Base-by-base conservation (phyloP, 2,797 vertebrate species). In the Podarcis siculus region DNA sequence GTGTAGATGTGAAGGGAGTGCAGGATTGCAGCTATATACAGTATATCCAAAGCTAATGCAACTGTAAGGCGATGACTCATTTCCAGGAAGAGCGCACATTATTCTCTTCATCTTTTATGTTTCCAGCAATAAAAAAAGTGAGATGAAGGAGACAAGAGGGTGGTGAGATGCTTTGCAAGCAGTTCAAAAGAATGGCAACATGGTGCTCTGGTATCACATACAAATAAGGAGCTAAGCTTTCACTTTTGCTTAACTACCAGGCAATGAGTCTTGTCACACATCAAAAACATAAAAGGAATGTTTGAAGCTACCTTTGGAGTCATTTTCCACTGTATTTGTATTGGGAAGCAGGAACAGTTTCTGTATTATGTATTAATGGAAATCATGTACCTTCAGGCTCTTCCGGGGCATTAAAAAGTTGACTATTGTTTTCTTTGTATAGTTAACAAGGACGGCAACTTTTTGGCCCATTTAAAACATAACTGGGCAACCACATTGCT, bases 101-200 rank as follows among this genome's bases (percentile, higher is more conserved):
- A 66, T 49, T 49, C 30, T 79, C 67, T n/a, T 30, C 23, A 23
- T 39, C 61, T 86, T 69, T 85, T 45, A 66, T 66, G 37, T 25
- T 64, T 67, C 69, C 2, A 66, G 27, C 61, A 81, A 35, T 81
- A n/a, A 76, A 75, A 85, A 32, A 78, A 64, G 58, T 58, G 23
- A 77, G 83, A 89, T 39, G 13, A 90, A 80, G 21, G 90, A 7
- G 12, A 7, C 4, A 61, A 64, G 9, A 88, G 90, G 30, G 61
- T 25, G 2, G 8, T 9, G 0, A n/a, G 25, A 39, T 25, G 83
- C 71, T 80, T 15, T 82, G 4, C 3, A 80, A 19, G 42, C 0
- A 78, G 2, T 39, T 90, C 72, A 92, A 90, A 82, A 67, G 9
- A 89, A 61, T 45, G 81, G 17, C 66, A 82, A 75, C 35, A 71